A percentile compares a stretch with the other conserved stretches of the same genome.
These are phyloP conservation scores for Drosophila aff. DNA, from an alignment of 1,140 invertebrate genomes.

Conservation along the genomic window DNA sequence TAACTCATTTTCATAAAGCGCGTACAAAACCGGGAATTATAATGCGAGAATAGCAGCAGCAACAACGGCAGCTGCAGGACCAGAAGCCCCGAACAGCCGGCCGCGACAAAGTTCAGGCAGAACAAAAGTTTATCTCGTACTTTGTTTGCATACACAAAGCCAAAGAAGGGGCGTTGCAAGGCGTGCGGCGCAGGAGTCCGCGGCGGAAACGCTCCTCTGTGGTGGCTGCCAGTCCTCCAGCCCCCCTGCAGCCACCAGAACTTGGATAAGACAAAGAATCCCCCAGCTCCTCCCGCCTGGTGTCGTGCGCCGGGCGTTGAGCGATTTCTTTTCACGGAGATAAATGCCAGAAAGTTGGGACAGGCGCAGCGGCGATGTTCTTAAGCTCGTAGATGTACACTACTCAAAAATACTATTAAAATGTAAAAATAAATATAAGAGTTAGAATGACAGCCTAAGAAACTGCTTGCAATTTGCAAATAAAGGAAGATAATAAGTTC, in stretches of 20 bases:
- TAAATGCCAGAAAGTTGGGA: conserved; percentile 68
- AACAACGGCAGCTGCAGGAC: conserved; percentile 23
- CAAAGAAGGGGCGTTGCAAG: conserved; percentile 15
- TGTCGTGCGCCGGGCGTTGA: conserved; percentile 52
- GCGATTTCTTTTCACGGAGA: conserved; percentile 79
- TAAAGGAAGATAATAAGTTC: too few species aligned
- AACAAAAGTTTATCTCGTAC: conserved; percentile 82
- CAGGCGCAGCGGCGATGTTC: conserved; percentile 19
- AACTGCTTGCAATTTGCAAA: too few species aligned
- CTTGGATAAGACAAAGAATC: conserved; percentile 65
- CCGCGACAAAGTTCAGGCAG: conserved; percentile 73
- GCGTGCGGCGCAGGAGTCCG: conserved; percentile 55
- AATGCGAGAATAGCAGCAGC: conserved; percentile 40
- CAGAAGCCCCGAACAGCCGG: conserved; percentile 18
- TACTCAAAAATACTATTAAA: background rate
- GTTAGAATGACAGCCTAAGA: background rate
- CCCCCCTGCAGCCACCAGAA: conserved; percentile 3
- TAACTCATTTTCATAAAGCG: conserved; percentile 71
- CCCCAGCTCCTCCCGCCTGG: background rate
- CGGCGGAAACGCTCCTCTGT: conserved; percentile 51
- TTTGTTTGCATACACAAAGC: conserved; percentile 75
- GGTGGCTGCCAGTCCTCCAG: conserved; percentile 29
- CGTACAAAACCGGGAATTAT: conserved; percentile 51
- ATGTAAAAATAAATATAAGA: background rate
- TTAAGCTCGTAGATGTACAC: conserved; percentile 23